Percentiles rank a stretch among this genome's conserved stretches.
phyloP scores from a whole-genome alignment of 2,888 invertebrate species.

The Molanna angustata region DNA sequence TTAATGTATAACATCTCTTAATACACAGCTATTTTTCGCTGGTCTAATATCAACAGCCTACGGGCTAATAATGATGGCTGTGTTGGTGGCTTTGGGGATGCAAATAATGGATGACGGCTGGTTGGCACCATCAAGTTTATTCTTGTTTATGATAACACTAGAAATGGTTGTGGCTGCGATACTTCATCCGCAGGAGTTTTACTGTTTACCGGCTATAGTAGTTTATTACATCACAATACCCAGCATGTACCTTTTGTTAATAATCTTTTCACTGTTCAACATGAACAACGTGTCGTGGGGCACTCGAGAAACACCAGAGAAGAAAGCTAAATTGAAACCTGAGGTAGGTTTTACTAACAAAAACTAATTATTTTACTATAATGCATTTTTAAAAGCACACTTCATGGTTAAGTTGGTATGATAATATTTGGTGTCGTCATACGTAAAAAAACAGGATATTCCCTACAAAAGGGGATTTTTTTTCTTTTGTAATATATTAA shows the following conservation, averaged over 20 bases:
- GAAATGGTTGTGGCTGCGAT: slow-evolving; percentile 65
- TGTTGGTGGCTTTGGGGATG: slow-evolving; percentile 74
- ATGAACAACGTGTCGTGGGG: slow-evolving; percentile 95
- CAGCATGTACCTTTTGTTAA: slow-evolving; percentile 89
- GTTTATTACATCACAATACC: slow-evolving; percentile 92
- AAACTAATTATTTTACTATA: slow-evolving; percentile 71
- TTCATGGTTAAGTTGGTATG: too few relatives aligned
- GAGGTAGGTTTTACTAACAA: slow-evolving; percentile 10
- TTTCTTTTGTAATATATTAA: too few relatives aligned
- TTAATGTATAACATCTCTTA: too few relatives aligned
- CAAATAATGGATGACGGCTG: slow-evolving; percentile 78
- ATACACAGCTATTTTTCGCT: slow-evolving; percentile 66
- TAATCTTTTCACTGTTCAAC: slow-evolving; percentile 90
- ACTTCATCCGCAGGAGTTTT: slow-evolving; percentile 77
- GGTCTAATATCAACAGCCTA: slow-evolving; percentile 74
- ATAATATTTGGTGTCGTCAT: too few relatives aligned
- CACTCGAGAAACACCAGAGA: slow-evolving; percentile 73
- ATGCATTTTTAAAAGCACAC: too few relatives aligned
- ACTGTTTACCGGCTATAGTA: slow-evolving; percentile 69
- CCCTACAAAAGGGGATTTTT: too few relatives aligned
- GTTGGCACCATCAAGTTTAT: slow-evolving; percentile 79
- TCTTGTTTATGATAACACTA: slow-evolving; percentile 70
- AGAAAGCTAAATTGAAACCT: slow-evolving; percentile 37
- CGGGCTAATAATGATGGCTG: slow-evolving; percentile 84
- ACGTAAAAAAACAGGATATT: too few relatives aligned